A percentile compares a stretch with the other conserved stretches of the same genome.
Conservation (phyloP, 1,140 invertebrate species). For the Yoshiicerus persimilis region DNA sequence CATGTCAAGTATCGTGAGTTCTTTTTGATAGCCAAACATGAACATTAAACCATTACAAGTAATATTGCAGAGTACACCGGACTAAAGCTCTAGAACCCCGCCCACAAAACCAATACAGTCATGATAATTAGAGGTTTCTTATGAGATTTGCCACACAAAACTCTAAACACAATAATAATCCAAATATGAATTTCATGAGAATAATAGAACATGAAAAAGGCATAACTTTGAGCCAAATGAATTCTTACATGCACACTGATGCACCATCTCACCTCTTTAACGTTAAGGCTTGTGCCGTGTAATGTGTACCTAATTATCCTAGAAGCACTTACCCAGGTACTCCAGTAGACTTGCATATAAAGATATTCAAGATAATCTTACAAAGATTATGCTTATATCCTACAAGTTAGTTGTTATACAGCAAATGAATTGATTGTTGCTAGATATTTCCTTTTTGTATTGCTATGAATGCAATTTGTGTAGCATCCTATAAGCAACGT, state of each 20-base stretch:
- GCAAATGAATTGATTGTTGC: background rate
- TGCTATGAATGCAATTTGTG: no score
- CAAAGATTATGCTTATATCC: background rate
- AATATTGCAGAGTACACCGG: background rate
- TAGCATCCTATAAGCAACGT: no score
- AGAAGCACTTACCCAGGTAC: background rate
- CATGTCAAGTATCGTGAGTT: background rate
- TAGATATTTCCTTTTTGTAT: background rate
- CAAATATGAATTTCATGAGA: slow-evolving; percentile 16
- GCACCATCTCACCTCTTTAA: background rate
- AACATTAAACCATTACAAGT: background rate
- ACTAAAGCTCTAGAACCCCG: background rate
- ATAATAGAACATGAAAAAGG: slow-evolving; percentile 21
- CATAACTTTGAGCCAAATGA: slow-evolving; percentile 13
- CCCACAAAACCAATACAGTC: slow-evolving; percentile 11
- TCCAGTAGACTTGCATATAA: background rate
- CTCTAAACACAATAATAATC: slow-evolving; percentile 18
- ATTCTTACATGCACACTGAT: slow-evolving; percentile 4
- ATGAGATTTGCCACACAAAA: slow-evolving; percentile 8
- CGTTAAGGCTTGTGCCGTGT: background rate
- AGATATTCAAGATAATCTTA: no score
- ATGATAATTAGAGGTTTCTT: slow-evolving; percentile 6
- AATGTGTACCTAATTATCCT: background rate
- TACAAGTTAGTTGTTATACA: background rate
- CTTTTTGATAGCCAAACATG: background rate